phyloP scores from a whole-genome alignment of 2,888 invertebrate genomes.

The Spialia ferax region DNA sequence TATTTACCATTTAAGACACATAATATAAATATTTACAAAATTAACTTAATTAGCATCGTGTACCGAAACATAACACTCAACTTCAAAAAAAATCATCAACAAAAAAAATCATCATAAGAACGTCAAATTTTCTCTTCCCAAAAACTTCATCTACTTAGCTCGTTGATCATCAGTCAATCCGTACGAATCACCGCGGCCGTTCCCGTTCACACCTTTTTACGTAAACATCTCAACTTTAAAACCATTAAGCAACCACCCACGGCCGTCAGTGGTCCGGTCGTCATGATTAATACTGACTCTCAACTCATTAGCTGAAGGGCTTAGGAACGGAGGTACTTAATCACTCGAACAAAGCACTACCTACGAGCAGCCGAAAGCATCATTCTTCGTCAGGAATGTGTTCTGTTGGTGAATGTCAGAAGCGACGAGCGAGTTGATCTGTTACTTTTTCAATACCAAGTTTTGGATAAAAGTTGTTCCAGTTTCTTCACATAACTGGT shows the following conservation, averaged over 20 bases:
- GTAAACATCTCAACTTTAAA: constrained; percentile 57
- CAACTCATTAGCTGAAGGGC: constrained; percentile 86
- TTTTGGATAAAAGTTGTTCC: no score
- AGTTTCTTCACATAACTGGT: no score
- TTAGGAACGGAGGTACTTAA: constrained; percentile 83
- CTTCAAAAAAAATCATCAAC: no score
- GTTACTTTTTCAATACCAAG: background rate
- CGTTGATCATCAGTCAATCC: constrained; percentile 34
- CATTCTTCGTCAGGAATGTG: constrained; percentile 86
- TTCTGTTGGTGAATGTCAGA: constrained; percentile 55
- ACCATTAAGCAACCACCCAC: constrained; percentile 72
- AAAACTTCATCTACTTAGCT: constrained; percentile 14
- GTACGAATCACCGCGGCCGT: constrained; percentile 14
- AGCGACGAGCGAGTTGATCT: constrained; percentile 43
- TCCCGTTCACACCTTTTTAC: constrained; percentile 50
- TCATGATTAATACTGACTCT: constrained; percentile 83
- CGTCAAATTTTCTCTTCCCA: background rate
- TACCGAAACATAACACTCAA: no score
- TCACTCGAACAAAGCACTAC: constrained; percentile 85
- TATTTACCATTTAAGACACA: no score
- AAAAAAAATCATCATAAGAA: background rate
- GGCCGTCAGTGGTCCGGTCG: constrained; percentile 70
- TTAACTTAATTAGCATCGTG: no score
- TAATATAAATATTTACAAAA: no score
- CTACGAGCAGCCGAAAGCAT: constrained; percentile 84